phyloP scores from a whole-genome alignment of 2,888 invertebrate genomes.

The Calameuta filiformis region DNA sequence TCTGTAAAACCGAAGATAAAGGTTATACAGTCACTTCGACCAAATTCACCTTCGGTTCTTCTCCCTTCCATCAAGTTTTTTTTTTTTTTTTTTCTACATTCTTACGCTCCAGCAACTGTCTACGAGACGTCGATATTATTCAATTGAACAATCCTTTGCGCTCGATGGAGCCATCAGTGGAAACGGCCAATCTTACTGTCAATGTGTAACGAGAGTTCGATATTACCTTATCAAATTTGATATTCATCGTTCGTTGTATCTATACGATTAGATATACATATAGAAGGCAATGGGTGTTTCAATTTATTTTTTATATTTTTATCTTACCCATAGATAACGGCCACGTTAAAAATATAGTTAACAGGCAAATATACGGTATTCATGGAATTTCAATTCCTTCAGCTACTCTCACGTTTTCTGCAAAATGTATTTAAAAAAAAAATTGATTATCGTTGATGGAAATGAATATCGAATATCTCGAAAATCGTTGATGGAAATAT shows the following conservation, averaged over 20 bases:
- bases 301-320: background rate
- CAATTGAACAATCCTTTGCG: constrained; percentile 41
- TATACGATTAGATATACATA: background rate
- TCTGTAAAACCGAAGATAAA: constrained; percentile 20
- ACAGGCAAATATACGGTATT: background rate
- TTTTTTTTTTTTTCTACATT: constrained; percentile 7
- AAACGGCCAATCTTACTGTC: constrained; percentile 21
- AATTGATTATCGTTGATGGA: background rate
- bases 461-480: background rate
- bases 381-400: background rate
- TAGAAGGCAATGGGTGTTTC: background rate
- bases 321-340: background rate
- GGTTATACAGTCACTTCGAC: constrained; percentile 28
- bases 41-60: constrained; percentile 22
- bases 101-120: constrained; percentile 20
- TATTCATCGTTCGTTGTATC: background rate
- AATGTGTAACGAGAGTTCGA: constrained; percentile 27
- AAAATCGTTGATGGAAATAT: background rate
- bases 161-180: constrained; percentile 17
- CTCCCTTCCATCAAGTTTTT: constrained; percentile 20
- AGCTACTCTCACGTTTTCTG: background rate
- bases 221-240: constrained; percentile 18
- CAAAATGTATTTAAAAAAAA: background rate
- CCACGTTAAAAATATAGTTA: background rate
- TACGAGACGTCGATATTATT: constrained; percentile 42